Evolutionary conservation across 2,797 vertebrate species (phyloP), one percentile per base, ranked within the genome.

Genomic region (Acrossocheilus wenchowensis): DNA sequence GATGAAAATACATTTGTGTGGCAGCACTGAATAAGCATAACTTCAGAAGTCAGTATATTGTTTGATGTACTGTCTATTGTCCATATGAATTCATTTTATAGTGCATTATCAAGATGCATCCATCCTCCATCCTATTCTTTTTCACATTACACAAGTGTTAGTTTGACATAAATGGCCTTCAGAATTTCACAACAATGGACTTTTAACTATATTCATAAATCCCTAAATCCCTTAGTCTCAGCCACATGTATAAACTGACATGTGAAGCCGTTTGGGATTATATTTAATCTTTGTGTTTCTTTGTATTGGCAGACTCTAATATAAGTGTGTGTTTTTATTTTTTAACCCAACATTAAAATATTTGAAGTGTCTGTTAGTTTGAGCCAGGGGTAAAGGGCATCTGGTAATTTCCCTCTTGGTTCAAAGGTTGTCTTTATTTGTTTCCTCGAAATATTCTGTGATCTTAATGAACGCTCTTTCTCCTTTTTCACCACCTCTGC

Each of bases 281-380:
- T 41, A 54, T 85, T n/a, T 72, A 48, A 85, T 85, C 50, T 79
- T 85, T 79, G 50, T 57, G 19, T 71, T 43, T 71, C 34, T 77
- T 14, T 68, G 15, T 30, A 43, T 54, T 85, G 15, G 9, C 48
- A 45, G 54, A 41, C 41, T 48, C 36, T 64, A 48, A n/a, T 12
- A 57, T 41, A 3, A 52, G 45, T 30, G 52, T 34, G 11, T 62
- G 12, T 62, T 62, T 0, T 60, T 4, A 23, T 15, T n/a, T 60
- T 5, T 23, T 2, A 30, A 4, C 10, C 2, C 23, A 74, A 34
- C 54, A 74, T 14, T 69, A 14, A 50, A 69, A 50, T 23, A 82
- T 82, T 54, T 74, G 4, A 74, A 75, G 57, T 45, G 30, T 77
- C 43, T 84, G 30, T 66, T 78, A 15, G 21, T 66, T 52, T 78